These are phyloP conservation scores for Conger conger DNA, from an alignment of 2,113 vertebrate genomes.

Conservation along the genomic window DNA sequence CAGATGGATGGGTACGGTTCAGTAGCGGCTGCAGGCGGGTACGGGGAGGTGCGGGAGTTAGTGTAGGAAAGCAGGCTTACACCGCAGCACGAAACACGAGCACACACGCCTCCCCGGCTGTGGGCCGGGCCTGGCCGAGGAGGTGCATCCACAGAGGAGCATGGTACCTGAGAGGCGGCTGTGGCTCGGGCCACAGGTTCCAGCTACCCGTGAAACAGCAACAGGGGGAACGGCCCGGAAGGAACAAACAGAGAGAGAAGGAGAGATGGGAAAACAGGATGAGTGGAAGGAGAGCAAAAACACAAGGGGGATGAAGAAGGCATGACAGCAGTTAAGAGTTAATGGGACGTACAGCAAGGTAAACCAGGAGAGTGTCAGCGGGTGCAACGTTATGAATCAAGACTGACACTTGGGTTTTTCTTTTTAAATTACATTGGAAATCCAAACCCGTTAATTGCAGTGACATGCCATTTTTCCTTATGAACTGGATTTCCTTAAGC, in stretches of 20 bases:
- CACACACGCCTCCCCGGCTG: slow-evolving; percentile 77
- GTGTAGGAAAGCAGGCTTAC: slow-evolving; percentile 72
- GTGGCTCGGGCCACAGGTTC: slow-evolving; percentile 70
- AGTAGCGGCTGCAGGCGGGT: neutral
- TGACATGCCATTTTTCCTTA: neutral
- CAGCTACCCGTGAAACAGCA: slow-evolving; percentile 70
- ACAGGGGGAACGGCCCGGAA: slow-evolving; percentile 44
- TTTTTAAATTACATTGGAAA: neutral
- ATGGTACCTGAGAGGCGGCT: slow-evolving; percentile 77
- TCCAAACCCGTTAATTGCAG: neutral
- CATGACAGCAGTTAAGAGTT: neutral
- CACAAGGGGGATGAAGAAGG: neutral
- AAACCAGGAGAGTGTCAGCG: neutral
- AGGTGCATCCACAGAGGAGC: slow-evolving; percentile 64
- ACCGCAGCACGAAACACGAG: slow-evolving; percentile 80
- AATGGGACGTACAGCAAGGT: neutral
- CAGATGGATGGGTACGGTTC: neutral
- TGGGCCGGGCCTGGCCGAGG: slow-evolving; percentile 53
- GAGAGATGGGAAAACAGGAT: slow-evolving; percentile 48
- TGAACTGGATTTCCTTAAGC: neutral
- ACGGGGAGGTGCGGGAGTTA: slow-evolving; percentile 9
- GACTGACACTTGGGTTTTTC: neutral
- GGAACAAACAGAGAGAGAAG: slow-evolving; percentile 58
- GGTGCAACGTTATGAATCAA: neutral
- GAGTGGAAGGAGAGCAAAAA: slow-evolving; percentile 1